phyloP scores from a whole-genome alignment of 2,797 vertebrate genomes.

The Tympanoctomys barrerae region DNA sequence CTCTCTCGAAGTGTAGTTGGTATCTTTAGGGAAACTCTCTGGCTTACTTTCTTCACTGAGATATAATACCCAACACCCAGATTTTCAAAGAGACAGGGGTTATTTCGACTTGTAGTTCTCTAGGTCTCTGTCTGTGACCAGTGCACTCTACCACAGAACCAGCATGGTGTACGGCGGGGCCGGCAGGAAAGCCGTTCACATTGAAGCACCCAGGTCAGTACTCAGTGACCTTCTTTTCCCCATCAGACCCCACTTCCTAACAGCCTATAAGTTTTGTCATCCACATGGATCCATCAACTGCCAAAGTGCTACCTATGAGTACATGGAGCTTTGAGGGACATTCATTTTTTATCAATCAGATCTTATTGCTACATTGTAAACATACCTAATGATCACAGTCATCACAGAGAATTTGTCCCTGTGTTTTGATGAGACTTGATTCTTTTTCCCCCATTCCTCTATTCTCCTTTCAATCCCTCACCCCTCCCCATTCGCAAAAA shows the following conservation, averaged over 20 bases:
- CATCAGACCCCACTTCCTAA: neutral
- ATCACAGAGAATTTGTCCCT: too few species aligned
- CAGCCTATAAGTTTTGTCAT: neutral
- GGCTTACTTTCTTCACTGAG: neutral
- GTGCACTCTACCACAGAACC: neutral
- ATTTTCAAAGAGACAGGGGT: neutral
- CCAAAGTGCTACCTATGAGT: neutral
- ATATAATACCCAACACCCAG: too few species aligned
- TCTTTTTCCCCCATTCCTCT: too few species aligned
- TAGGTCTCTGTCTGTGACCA: neutral
- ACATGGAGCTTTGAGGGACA: neutral
- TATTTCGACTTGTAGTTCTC: neutral
- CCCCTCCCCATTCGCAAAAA: too few species aligned
- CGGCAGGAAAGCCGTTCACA: neutral
- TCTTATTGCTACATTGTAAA: too few species aligned
- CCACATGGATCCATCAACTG: neutral
- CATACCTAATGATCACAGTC: too few species aligned
- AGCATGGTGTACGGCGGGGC: neutral
- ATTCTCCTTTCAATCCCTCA: too few species aligned
- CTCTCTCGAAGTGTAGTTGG: neutral
- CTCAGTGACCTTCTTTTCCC: neutral
- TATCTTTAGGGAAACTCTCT: neutral
- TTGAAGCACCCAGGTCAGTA: neutral
- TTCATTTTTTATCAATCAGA: neutral
- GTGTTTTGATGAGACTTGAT: too few species aligned